Evolutionary conservation across 2,888 invertebrate genomes (phyloP).

Genomic region (Caenorhabditis sp.): DNA sequence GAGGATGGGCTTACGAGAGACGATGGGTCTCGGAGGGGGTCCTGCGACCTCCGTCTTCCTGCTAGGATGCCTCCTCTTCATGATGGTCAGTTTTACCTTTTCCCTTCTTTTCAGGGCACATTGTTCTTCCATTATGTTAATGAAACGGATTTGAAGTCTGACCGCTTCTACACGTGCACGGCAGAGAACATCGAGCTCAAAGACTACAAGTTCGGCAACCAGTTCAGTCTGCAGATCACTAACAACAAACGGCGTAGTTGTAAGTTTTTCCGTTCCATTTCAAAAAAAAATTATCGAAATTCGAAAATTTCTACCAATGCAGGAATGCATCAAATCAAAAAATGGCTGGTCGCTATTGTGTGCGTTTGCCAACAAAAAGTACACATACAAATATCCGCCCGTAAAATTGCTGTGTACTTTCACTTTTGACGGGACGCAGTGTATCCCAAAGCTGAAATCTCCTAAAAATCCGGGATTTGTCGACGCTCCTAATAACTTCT

Average conservation of each 20-base stretch:
- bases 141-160: constrained; percentile 77
- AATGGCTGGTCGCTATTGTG: constrained; percentile 33
- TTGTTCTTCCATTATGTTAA: constrained; percentile 79
- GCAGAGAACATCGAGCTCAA: constrained; percentile 79
- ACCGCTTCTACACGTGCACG: constrained; percentile 78
- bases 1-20: constrained; percentile 47
- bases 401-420: constrained; percentile 47
- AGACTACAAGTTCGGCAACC: constrained; percentile 79
- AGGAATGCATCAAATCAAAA: constrained; percentile 44
- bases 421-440: constrained; percentile 8
- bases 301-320: constrained; percentile 13
- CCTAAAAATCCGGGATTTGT: not conserved
- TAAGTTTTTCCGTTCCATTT: too few relatives aligned
- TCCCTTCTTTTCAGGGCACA: constrained; percentile 74
- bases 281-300: too few relatives aligned
- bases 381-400: constrained; percentile 45
- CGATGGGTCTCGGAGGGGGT: constrained; percentile 34
- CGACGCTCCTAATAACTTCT: not conserved
- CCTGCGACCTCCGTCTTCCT: constrained; percentile 19
- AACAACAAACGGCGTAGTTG: constrained; percentile 66
- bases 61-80: constrained; percentile 35
- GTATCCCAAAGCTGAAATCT: constrained; percentile 1
- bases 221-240: constrained; percentile 72
- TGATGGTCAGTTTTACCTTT: constrained; percentile 58
- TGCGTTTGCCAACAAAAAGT: constrained; percentile 54